Base-by-base conservation (phyloP, 2,113 vertebrate genomes). In the Emydura subglobosa region DNA sequence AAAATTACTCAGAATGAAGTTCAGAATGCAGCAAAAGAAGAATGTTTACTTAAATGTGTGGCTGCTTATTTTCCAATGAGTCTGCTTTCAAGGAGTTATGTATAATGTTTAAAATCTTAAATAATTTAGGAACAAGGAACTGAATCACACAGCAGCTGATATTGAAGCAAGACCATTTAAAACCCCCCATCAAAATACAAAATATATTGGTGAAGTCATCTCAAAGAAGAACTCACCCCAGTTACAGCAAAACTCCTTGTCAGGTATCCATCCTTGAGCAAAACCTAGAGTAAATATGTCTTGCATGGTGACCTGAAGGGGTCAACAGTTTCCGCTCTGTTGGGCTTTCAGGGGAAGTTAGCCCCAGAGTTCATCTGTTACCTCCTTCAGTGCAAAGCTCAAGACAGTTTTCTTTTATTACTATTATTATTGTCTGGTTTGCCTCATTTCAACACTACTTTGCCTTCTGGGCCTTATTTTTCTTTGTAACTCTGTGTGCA, bases 181-280 rank as follows among this genome's bases (percentile, higher is more conserved):
- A 82, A 94, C 92, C 31, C 6, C 24, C 82, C 2, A 3, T 19
- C n/a, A 94, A 95, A 97, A 85, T 61, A 76, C 68, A 90, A 68
- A 87, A 76, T 59, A n/a, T 92, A 92, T 80, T 25, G 31, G 87
- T 19, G 51, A 61, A 89, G 49, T 82, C 42, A 91, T 17, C 72
- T 50, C 54, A 85, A 72, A 91, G 39, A 85, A 16, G 44, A 84
- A 76, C 29, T 90, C 42, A 6, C 50, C 76, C 42, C 31, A 89
- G 59, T 89, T 65, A 49, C 25, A 93, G 78, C 74, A 83, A 72
- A 59, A 88, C 31, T 31, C 29, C 89, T 88, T 21, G 65, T 22
- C n/a, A 72, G n/a, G 65, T 34, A 72, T 39, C 8, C 19, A 39
- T 50, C 42, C 53, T 90, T 94, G 9, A 0, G 1, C 53, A 92